Evolutionary conservation across 2,797 vertebrate species (phyloP).

Genomic region (Mus spretus): DNA sequence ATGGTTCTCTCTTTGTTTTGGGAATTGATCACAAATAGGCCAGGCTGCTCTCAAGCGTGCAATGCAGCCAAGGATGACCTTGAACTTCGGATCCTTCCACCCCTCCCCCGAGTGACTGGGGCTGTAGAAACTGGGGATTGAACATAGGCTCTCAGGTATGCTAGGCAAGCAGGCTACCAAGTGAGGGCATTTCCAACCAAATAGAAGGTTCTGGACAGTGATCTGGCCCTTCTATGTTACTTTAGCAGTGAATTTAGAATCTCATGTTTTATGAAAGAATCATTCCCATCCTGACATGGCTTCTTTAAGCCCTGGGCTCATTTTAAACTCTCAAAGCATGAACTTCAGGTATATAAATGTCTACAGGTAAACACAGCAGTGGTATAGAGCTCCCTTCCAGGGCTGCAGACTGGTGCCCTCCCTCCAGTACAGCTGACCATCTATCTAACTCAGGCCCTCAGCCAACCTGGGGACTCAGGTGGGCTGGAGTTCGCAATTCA

Average conservation of each 20-base stretch:
- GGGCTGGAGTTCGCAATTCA: background rate
- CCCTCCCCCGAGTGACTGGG: background rate
- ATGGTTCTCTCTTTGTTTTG: background rate
- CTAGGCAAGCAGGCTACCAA: background rate
- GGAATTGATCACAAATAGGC: background rate
- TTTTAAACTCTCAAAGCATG: conserved; percentile 28
- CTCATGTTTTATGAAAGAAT: background rate
- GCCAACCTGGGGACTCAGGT: background rate
- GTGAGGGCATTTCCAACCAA: background rate
- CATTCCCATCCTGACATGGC: background rate
- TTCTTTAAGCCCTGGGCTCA: conserved; percentile 22
- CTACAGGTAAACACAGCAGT: background rate
- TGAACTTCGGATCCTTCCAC: background rate
- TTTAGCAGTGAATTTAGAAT: conserved; percentile 3
- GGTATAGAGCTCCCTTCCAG: background rate
- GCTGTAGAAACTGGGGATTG: background rate
- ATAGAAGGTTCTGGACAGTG: background rate
- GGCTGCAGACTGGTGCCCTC: background rate
- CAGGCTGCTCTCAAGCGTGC: background rate
- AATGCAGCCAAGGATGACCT: background rate
- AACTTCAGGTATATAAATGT: background rate
- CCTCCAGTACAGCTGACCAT: background rate
- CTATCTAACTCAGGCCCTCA: background rate
- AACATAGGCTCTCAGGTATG: no score
- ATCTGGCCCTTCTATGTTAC: background rate